Base-by-base conservation (phyloP, 1,140 invertebrate species). In the Diploscapter pachys region DNA sequence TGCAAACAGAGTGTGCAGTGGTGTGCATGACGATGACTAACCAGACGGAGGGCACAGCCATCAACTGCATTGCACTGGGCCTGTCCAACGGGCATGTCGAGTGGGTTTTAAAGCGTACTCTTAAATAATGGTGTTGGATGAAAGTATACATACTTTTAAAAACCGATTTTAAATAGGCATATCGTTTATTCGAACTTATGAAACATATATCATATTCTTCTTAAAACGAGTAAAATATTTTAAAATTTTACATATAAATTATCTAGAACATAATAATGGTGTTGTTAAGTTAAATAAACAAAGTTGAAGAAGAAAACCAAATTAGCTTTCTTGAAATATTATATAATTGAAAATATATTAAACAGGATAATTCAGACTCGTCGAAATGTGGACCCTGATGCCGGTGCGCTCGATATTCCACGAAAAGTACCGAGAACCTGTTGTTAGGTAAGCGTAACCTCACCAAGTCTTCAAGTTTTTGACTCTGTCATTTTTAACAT, bases 21-120 rank as follows among this genome's bases (percentile, higher is more conserved):
- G 61, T 54, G 13, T 13, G 68, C 9, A 6, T 77, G 5, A 51
- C 75, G 11, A 77, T 77, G 75, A 77, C 75, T 9, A 78, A 68
- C 2, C 65, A 68, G 49, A n/a, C 75, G 11, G 75, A 77, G 49
- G 75, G 75, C 50, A 68, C 49, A 77, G 75, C 76, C 66, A 78
- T 77, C 76, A 77, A 77, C 53, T 71, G 73, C 50, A 50, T 77
- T 11, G 73, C 73, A 11, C 13, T 76, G 73, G 75, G 75, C 9
- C 77, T 76, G 75, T 75, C 63, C 13, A 59, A 76, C 51, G 75
- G 75, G 4, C 55, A 54, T 31, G 65, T 76, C 8, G 50, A 75
- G 57, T 72, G 13, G 66, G 57, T 11, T 13, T 59, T 11, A 59
- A 13, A 59, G 57, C 31, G 31, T 68, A 68, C 2, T 59, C 9